Evolutionary conservation across 2,797 vertebrate species (phyloP), one percentile per base, ranked within the genome.

Genomic region (Mycteria americana): DNA sequence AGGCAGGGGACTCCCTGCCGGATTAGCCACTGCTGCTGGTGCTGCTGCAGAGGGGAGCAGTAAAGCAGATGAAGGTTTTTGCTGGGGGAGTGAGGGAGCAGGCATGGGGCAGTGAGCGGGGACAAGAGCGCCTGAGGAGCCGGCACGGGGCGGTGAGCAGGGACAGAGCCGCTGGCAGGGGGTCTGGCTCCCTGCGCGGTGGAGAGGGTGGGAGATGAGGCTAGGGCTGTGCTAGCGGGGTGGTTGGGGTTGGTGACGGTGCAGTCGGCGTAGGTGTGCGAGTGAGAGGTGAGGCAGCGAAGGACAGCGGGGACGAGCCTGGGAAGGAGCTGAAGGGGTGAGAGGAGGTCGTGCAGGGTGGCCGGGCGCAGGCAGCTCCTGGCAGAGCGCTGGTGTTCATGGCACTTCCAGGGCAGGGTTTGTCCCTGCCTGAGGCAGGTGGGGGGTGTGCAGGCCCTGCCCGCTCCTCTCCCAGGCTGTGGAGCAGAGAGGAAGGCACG

Each of bases 361-460:
- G 35, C 41, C 2, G 9, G 18, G 23, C 4, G 10, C 17, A 45
- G 68, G n/a, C 46, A 65, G 69, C 35, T 65, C 11, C 37, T 45
- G 65, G 35, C 43, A 82, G 81, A 23, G 18, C 30, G n/a, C 18
- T 62, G 50, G 15, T 39, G 30, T 46, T 37, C 63, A 70, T 63
- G 60, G n/a, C 27, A 18, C 53, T 74, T 70, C 17, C 37, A 76
- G 89, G 73, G 37, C 31, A 39, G 39, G 18, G 43, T 60, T 70
- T 85, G 43, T 65, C 35, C 4, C 7, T 62, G 57, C 37, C 25
- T 33, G 25, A 86, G 46, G 63, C 59, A 82, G 54, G 54, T 35
- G 48, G n/a, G 64, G 46, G 63, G 23, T 0, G 0, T 10, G 24
- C 0, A 0, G 48, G 60, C 53, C 35, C 27, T 76, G 33, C n/a